These are phyloP conservation scores for Theristicus caerulescens DNA, from an alignment of 2,113 vertebrate genomes.

Conservation along the genomic window DNA sequence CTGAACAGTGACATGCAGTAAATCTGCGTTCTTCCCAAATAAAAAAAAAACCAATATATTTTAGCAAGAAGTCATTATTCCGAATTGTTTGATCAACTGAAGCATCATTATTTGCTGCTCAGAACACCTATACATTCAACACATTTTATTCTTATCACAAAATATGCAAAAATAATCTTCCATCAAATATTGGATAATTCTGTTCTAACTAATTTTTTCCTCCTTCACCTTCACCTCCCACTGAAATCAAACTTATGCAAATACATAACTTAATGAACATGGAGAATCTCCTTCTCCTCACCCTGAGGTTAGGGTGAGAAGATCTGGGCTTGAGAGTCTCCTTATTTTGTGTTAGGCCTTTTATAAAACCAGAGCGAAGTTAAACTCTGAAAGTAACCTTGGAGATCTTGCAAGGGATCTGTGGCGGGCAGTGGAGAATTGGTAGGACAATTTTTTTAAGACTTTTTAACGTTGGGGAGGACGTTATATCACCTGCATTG, in stretches of 20 bases:
- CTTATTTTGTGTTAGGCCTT: background rate
- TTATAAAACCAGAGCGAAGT: background rate
- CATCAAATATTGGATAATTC: background rate
- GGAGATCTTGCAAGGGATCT: background rate
- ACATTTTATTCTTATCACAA: background rate
- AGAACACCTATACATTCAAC: background rate
- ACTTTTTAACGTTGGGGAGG: background rate
- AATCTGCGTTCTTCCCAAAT: background rate
- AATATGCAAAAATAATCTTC: background rate
- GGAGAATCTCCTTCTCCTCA: background rate
- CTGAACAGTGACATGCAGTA: background rate
- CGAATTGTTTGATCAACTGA: background rate
- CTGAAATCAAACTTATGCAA: background rate
- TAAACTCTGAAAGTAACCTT: background rate
- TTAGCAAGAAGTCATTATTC: background rate
- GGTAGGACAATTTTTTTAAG: background rate
- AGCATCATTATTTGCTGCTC: background rate
- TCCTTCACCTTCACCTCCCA: background rate
- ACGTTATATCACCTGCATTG: background rate
- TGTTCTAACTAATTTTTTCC: slow-evolving; percentile 1
- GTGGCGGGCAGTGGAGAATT: background rate
- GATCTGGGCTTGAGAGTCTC: background rate
- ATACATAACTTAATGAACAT: background rate
- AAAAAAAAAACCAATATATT: background rate
- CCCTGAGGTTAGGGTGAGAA: background rate